Conservation (phyloP, 2,888 invertebrate genomes). For the Harmothoe impar region DNA sequence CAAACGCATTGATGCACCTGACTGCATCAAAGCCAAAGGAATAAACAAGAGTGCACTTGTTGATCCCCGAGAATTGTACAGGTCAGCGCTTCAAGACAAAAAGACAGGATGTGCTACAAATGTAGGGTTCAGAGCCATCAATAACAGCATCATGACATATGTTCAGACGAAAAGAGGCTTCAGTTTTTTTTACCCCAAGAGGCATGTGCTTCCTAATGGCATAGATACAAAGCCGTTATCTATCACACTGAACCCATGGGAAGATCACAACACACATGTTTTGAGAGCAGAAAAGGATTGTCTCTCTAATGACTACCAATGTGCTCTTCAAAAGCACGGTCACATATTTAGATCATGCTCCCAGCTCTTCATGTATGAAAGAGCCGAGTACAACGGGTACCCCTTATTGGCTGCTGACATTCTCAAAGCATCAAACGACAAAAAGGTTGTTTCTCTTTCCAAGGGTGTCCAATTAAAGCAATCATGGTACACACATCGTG, state of each 20-base stretch:
- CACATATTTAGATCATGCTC: not conserved
- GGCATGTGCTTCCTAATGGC: not conserved
- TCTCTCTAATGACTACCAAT: conserved; percentile 31
- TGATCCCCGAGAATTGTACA: not conserved
- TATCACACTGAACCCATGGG: not conserved
- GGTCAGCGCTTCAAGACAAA: not conserved
- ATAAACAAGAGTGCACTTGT: no score
- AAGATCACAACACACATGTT: not conserved
- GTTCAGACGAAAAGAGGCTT: no score
- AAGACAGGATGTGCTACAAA: no score
- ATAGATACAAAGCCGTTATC: not conserved
- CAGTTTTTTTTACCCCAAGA: not conserved
- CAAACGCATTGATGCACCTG: not conserved
- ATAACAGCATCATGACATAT: no score
- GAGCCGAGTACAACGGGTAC: not conserved
- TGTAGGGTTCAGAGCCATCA: no score
- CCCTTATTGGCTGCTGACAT: not conserved
- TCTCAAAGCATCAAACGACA: not conserved
- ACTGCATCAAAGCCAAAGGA: not conserved
- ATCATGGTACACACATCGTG: not conserved
- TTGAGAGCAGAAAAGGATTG: not conserved
- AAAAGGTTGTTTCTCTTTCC: not conserved
- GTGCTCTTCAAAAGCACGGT: not conserved
- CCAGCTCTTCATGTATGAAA: not conserved
- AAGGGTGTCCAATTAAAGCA: not conserved